Percentiles rank a stretch among this genome's conserved stretches.
Evolutionary conservation across 2,888 invertebrate species (phyloP).

Genomic region (Notocelia uddmanniana): DNA sequence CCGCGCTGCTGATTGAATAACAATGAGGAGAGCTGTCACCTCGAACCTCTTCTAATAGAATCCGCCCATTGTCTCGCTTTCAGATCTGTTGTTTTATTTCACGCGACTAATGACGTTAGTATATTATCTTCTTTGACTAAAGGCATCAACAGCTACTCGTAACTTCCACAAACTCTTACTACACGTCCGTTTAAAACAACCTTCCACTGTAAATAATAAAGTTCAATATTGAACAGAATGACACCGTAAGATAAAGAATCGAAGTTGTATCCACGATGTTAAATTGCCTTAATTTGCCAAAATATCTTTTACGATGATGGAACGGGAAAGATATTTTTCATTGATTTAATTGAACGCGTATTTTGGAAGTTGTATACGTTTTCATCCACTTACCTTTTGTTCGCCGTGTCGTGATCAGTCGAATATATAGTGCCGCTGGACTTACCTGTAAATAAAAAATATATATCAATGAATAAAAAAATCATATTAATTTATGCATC

Average conservation of each 20-base stretch:
- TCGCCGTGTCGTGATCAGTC: not conserved
- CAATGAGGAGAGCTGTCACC: constrained; percentile 22
- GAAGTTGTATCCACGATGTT: not conserved
- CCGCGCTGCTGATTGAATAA: not conserved
- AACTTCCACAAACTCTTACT: not conserved
- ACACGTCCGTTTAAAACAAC: not conserved
- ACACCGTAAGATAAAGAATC: not conserved
- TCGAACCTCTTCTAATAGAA: constrained; percentile 22
- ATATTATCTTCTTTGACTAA: too few relatives aligned
- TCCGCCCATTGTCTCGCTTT: constrained; percentile 20
- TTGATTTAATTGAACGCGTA: constrained; percentile 3
- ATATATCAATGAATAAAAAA: not conserved
- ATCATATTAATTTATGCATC: not conserved
- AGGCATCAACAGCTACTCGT: not conserved
- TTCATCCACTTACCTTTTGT: constrained; percentile 18
- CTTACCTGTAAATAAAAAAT: constrained; percentile 38
- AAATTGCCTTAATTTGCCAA: constrained; percentile 10
- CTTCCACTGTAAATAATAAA: not conserved
- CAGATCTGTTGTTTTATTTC: constrained; percentile 10
- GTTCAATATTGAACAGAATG: not conserved
- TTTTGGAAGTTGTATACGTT: not conserved
- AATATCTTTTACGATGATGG: constrained; percentile 33
- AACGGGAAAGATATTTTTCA: not conserved
- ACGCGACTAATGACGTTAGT: constrained; percentile 9
- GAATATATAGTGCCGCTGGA: not conserved